phyloP scores from a whole-genome alignment of 2,113 vertebrate species.

The Ahaetulla prasina region DNA sequence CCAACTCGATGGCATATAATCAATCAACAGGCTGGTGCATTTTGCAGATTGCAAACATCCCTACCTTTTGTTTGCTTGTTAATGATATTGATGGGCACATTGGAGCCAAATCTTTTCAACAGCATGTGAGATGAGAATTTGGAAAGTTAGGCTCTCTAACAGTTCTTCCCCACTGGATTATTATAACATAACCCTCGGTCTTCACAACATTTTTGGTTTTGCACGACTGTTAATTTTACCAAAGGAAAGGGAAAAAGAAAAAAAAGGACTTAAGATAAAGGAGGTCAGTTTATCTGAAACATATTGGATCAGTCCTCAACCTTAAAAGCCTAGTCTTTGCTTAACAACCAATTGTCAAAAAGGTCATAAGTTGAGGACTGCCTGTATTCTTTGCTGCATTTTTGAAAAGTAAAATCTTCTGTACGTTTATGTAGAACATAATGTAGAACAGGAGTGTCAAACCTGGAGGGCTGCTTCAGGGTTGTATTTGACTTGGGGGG shows the following conservation, averaged over 20 bases:
- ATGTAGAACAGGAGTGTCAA: too few relatives aligned
- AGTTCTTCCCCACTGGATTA: not conserved
- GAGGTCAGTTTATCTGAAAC: conserved; percentile 42
- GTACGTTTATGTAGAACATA: too few relatives aligned
- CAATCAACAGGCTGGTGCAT: not conserved
- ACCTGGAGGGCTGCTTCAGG: too few relatives aligned
- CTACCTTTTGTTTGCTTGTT: not conserved
- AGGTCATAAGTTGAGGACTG: too few relatives aligned
- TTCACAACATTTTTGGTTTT: not conserved
- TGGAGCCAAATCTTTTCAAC: not conserved
- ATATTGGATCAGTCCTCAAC: not conserved
- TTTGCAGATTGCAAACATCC: not conserved
- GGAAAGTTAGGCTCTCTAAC: not conserved
- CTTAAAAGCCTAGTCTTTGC: not conserved
- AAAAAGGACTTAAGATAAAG: not conserved
- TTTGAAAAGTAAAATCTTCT: not conserved
- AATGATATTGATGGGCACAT: not conserved
- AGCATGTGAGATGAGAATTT: not conserved
- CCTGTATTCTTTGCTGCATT: not conserved
- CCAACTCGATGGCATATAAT: not conserved
- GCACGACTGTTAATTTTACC: not conserved
- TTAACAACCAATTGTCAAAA: too few relatives aligned
- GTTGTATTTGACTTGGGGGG: too few relatives aligned
- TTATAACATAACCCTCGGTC: not conserved
- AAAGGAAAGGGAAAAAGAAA: not conserved